These are phyloP conservation scores for Zaprionus nigranus DNA, from an alignment of 1,140 invertebrate genomes.

Conservation along the genomic window DNA sequence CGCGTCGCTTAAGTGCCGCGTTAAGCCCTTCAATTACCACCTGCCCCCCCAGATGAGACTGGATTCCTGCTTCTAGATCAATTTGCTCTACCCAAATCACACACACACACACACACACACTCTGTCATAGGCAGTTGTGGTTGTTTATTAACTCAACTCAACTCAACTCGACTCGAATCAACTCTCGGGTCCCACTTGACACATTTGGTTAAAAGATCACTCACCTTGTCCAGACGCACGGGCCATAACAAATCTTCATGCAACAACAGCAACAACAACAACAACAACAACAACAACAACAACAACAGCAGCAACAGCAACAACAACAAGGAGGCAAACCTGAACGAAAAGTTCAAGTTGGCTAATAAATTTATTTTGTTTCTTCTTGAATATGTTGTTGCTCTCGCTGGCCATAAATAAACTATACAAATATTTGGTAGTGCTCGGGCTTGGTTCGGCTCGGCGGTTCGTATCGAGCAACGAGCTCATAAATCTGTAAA, in stretches of 20 bases:
- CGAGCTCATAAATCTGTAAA: conserved; percentile 81
- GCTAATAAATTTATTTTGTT: conserved; percentile 72
- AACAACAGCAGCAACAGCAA: background rate
- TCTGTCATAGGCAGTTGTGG: background rate
- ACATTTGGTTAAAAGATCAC: conserved; percentile 74
- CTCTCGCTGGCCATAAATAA: conserved; percentile 69
- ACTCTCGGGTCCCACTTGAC: conserved; percentile 64
- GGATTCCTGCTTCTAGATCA: background rate
- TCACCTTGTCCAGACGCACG: conserved; percentile 59
- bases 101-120: background rate
- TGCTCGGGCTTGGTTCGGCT: conserved; percentile 1
- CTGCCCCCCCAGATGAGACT: background rate
- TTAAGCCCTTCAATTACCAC: background rate
- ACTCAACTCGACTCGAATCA: conserved; percentile 2
- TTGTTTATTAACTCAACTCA: conserved; percentile 62
- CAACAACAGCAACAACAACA: conserved; percentile 18
- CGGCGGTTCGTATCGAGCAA: background rate
- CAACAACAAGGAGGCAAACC: background rate
- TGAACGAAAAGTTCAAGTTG: conserved; percentile 62
- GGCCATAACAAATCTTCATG: conserved; percentile 44
- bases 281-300: background rate
- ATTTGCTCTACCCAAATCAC: conserved; percentile 28
- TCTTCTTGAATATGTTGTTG: conserved; percentile 29
- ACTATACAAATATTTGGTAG: conserved; percentile 75
- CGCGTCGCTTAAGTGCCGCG: background rate